Evolutionary conservation across 2,113 vertebrate species (phyloP).

Genomic region (Setophaga petechia): DNA sequence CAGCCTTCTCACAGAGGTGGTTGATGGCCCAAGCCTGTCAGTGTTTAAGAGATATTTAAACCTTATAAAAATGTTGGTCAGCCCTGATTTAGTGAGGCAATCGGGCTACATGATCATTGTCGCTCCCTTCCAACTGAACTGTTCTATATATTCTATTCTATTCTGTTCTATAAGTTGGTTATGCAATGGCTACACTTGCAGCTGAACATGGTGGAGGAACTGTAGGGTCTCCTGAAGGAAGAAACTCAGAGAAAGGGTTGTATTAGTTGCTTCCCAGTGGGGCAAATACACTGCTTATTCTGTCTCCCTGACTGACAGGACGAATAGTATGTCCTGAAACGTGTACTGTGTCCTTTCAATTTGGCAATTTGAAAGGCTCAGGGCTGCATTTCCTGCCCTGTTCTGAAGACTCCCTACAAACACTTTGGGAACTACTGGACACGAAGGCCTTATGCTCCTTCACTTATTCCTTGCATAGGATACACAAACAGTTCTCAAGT

Average conservation of each 20-base stretch:
- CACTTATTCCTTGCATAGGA: neutral
- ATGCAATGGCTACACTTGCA: neutral
- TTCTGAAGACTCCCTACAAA: neutral
- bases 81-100: neutral
- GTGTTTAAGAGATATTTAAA: neutral
- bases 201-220: neutral
- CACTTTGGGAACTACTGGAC: neutral
- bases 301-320: neutral
- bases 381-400: neutral
- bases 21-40: neutral
- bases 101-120: neutral
- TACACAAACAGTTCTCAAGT: neutral
- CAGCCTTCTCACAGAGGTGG: neutral
- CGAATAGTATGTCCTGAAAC: neutral
- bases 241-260: neutral
- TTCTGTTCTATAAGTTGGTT: neutral
- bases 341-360: neutral
- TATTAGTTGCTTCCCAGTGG: neutral
- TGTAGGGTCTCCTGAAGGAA: neutral
- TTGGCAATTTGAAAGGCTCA: neutral
- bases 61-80: neutral
- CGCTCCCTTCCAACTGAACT: neutral
- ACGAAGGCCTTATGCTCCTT: neutral
- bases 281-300: neutral
- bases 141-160: neutral